Evolutionary conservation across 1,140 invertebrate species (phyloP), one percentile per base, ranked within the genome.

Genomic region (Drosophila repleta): DNA sequence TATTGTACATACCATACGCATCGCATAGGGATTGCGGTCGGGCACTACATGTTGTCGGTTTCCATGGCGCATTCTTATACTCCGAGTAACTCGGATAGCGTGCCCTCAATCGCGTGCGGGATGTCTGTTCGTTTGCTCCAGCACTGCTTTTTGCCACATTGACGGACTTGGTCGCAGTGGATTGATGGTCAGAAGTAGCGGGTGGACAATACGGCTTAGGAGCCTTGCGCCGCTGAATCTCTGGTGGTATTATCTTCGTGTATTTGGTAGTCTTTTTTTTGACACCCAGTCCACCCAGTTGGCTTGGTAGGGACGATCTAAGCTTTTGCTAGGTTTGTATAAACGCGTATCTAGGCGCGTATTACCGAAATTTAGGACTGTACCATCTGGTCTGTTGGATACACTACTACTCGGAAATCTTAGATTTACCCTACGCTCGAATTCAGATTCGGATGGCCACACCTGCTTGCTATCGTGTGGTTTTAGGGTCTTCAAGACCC

Each of bases 51-150:
- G 32, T 8, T 35, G 11, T 10, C 3, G 32, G 0, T 10, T 13
- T 11, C 10, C 2, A 11, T 3, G 32, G 2, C 32, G 10, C 11
- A 1, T 1, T 7, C 0, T 39, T 46, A 29, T 61, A 71, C 45
- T 79, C 77, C 0, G 77, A 80, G 55, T 66, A 79, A 32, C 65
- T 62, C 20, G 71, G 77, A 37, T 79, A 79, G 20, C 43, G 46
- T 13, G 65, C 66, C 0, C 15, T 26, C 0, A 6, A 35, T 1
- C 77, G 65, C 1, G 48, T 13, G 49, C 15, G 43, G 45, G 1
- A 43, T 18, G 20, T 0, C 5, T 1, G 51, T 15, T 3, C 3
- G n/a, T 43, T 45, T 21, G 7, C n/a, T 20, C 7, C n/a, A 26
- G 0, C 8, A 3, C 1, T 17, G 1, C 13, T 2, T 4, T 41